Base-by-base conservation (phyloP, 2,797 vertebrate species). In the Sebastes iracundus region DNA sequence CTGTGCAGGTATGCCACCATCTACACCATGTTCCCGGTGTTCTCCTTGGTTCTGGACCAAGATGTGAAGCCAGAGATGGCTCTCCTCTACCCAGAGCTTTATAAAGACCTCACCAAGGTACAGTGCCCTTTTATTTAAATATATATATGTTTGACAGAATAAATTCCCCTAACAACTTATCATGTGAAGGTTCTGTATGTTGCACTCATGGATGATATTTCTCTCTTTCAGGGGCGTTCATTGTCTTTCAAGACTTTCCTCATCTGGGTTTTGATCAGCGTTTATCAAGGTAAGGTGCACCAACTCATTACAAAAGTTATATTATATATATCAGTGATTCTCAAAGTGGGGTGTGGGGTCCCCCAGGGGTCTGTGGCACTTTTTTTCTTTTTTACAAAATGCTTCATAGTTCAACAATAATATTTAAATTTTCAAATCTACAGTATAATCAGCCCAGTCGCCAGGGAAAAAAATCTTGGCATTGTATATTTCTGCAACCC, bases 1-100 rank as follows among this genome's bases (percentile, higher is more conserved):
- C 7, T 71, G 3, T 80, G 46, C 91, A 99, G 99, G 52, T 99
- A 99, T 46, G 97, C 98, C 78, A 99, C 99, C n/a, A 95, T 99
- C 87, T 99, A 99, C 94, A 99, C 99, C 80, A 99, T 99, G 98
- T 99, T 99, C 75, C 98, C 99, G 4, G 98, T 99, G 46, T 99
- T 99, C 95, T 99, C 99, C 1, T 86, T 99, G 86, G 99, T 99
- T 27, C 93, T 99, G 95, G 99, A 99, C 90, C 97, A 98, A 89
- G 99, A 99, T 18, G 99, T 99, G 87, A 98, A 98, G 92, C 98
- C 98, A 3, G 98, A 99, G 85, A 97, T 97, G 96, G 98, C 98
- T 2, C 85, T 99, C 83, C 96, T 99, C 0, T 99, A 99, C 94
- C 98, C 98, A 7, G 98, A 99, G 93, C 97, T 99, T 46, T 99